phyloP scores from a whole-genome alignment of 2,888 invertebrate genomes.

The Parasteatoda lunata region DNA sequence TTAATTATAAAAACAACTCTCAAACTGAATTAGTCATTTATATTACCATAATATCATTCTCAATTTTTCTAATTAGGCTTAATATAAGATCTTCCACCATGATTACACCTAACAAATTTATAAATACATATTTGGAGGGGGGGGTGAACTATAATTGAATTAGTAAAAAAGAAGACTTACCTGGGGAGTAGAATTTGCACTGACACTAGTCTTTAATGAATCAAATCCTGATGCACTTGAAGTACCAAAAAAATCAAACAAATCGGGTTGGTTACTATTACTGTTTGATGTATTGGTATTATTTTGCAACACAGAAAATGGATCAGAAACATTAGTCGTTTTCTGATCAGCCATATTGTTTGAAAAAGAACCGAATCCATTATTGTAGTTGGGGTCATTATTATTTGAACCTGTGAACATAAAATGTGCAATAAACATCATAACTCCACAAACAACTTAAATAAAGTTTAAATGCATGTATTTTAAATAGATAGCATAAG shows the following conservation, averaged over 20 bases:
- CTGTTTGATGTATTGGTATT: conserved; percentile 10
- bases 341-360: conserved; percentile 16
- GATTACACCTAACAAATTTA: too few species aligned
- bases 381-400: conserved; percentile 45
- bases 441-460: too few species aligned
- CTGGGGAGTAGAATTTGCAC: conserved; percentile 66
- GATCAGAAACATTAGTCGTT: conserved; percentile 37
- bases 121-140: too few species aligned
- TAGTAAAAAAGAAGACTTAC: conserved; percentile 23
- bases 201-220: conserved; percentile 48
- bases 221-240: conserved; percentile 47
- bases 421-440: too few species aligned
- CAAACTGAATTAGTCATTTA: too few species aligned
- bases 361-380: conserved; percentile 61
- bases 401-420: conserved; percentile 16
- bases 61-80: too few species aligned
- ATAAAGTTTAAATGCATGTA: too few species aligned
- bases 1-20: too few species aligned
- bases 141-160: not conserved
- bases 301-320: conserved; percentile 47
- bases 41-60: too few species aligned
- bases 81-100: too few species aligned
- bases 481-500: too few species aligned
- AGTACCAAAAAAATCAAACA: conserved; percentile 65
- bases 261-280: conserved; percentile 37